phyloP scores from a whole-genome alignment of 2,888 invertebrate species.

The Ornithoptera alexandrae region DNA sequence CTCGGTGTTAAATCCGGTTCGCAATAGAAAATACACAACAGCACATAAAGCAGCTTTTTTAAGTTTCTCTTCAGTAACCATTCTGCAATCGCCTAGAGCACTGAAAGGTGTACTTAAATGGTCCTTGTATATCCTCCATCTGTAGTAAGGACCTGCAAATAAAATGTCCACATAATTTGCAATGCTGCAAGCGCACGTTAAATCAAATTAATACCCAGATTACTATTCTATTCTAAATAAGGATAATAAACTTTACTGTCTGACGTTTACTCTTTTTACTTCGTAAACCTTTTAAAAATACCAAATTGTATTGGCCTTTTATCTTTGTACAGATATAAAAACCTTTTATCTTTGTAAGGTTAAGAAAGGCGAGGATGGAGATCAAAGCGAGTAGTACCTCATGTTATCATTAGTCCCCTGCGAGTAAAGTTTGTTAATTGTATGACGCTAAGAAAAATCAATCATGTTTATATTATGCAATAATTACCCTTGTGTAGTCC shows the following conservation, averaged over 20 bases:
- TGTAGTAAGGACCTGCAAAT: constrained; percentile 90
- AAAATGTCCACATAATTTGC: background rate
- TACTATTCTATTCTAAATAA: background rate
- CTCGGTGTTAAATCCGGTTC: constrained; percentile 79
- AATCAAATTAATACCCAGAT: background rate
- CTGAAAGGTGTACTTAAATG: constrained; percentile 81
- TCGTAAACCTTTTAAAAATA: too few relatives aligned
- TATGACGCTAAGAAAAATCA: background rate
- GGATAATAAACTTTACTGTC: too few relatives aligned
- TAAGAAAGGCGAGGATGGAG: too few relatives aligned
- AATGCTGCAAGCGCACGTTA: background rate
- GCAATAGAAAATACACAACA: constrained; percentile 74
- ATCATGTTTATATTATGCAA: background rate
- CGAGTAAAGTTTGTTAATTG: background rate
- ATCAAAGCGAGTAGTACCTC: too few relatives aligned
- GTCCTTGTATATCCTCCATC: constrained; percentile 87
- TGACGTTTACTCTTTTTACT: too few relatives aligned
- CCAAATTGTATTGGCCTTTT: too few relatives aligned
- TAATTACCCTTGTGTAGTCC: constrained; percentile 89
- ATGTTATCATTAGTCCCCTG: background rate
- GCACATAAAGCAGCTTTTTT: constrained; percentile 81
- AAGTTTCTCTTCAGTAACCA: constrained; percentile 80
- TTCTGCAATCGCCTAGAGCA: constrained; percentile 76
- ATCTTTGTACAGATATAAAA: too few relatives aligned
- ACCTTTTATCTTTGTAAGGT: too few relatives aligned